Conservation (phyloP, 2,113 vertebrate genomes). For the Halcyon senegalensis region DNA sequence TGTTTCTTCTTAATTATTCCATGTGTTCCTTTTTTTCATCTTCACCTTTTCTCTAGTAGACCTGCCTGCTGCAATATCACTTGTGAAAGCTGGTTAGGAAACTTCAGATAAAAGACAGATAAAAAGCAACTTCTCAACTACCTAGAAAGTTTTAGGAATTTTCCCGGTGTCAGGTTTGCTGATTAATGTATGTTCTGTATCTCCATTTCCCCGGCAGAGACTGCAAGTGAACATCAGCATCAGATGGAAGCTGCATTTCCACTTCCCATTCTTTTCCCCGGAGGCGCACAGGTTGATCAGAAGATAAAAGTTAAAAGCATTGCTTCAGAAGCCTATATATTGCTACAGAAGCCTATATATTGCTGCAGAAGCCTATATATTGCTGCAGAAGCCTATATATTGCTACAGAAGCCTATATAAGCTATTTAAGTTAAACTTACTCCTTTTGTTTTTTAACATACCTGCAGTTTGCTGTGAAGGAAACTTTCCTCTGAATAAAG, state of each 20-base stretch:
- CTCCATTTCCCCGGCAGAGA: not conserved
- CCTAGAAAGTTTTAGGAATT: not conserved
- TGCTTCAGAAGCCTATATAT: not conserved
- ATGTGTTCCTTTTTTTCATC: not conserved
- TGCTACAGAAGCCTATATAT: not conserved
- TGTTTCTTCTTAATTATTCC: not conserved
- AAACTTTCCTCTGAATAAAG: not conserved
- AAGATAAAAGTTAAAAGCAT: not conserved
- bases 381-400: not conserved
- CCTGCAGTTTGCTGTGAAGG: not conserved
- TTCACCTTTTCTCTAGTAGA: not conserved
- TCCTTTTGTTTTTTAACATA: not conserved
- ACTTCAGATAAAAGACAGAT: not conserved
- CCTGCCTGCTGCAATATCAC: not conserved
- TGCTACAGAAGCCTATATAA: not conserved
- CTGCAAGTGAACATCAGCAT: not conserved
- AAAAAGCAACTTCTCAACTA: not conserved
- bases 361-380: not conserved
- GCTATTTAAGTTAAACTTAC: not conserved
- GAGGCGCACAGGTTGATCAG: not conserved
- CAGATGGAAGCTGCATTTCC: not conserved
- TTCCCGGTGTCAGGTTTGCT: not conserved
- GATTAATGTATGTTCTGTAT: not conserved
- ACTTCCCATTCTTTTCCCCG: not conserved
- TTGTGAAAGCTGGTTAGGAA: not conserved